These are phyloP conservation scores for Pituophis catenifer DNA, from an alignment of 2,113 vertebrate genomes.

Conservation along the genomic window DNA sequence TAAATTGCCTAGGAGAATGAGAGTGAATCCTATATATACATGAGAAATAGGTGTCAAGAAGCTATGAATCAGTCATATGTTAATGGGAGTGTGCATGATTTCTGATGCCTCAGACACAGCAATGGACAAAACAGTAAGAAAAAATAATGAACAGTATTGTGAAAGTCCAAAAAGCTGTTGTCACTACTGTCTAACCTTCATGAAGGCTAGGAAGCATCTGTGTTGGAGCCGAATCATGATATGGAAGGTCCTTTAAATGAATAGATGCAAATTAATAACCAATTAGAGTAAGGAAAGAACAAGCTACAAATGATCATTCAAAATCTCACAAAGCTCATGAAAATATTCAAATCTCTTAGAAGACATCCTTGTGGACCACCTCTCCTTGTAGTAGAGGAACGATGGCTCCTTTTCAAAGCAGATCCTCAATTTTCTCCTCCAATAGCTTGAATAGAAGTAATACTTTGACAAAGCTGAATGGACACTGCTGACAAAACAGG, in stretches of 20 bases:
- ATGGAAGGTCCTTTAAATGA: not conserved
- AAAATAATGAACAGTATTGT: not conserved
- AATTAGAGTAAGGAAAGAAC: not conserved
- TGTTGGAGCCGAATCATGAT: not conserved
- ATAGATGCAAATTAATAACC: not conserved
- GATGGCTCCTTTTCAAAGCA: not conserved
- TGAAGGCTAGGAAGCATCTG: not conserved
- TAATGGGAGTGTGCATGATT: not conserved
- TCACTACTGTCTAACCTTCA: not conserved
- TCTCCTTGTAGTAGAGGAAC: not conserved
- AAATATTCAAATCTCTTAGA: not conserved
- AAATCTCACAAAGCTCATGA: not conserved
- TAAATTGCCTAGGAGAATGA: not conserved
- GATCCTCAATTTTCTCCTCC: not conserved
- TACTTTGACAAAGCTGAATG: not conserved
- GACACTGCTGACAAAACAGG: not conserved
- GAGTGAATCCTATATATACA: not conserved
- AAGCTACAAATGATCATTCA: not conserved
- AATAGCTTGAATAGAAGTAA: not conserved
- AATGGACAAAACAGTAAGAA: not conserved
- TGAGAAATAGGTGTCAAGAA: not conserved
- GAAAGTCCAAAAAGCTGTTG: not conserved
- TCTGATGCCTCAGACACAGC: not conserved
- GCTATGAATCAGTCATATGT: not conserved
- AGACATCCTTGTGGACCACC: not conserved